These are phyloP conservation scores for Equus przewalskii DNA, from an alignment of 2,113 vertebrate species.

Conservation along the genomic window DNA sequence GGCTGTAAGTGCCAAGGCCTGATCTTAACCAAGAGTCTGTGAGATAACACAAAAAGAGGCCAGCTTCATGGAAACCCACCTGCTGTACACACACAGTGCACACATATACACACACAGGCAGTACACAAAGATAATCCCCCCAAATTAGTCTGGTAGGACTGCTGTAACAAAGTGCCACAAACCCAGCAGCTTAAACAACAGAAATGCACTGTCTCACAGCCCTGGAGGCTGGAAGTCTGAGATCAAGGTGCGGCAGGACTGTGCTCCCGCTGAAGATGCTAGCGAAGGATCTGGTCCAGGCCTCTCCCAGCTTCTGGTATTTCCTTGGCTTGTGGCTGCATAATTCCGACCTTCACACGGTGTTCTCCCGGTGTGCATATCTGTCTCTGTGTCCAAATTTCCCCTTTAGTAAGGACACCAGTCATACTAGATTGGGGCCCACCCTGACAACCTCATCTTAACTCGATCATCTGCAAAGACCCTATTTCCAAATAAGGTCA, in stretches of 20 bases:
- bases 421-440: background rate
- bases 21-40: background rate
- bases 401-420: background rate
- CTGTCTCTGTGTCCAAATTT: background rate
- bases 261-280: background rate
- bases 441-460: background rate
- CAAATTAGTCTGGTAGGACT: background rate
- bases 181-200: background rate
- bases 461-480: slow-evolving; percentile 37
- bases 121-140: background rate
- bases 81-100: background rate
- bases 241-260: background rate
- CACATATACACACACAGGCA: background rate
- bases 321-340: background rate
- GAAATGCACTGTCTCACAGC: background rate
- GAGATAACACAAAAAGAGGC: background rate
- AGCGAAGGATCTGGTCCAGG: background rate
- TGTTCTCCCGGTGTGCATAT: background rate
- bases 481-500: background rate
- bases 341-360: background rate
- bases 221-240: background rate
- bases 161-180: background rate
- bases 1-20: background rate
- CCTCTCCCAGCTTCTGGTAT: background rate
- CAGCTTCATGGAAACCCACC: background rate